These are phyloP conservation scores for Drosophila pegasa DNA, from an alignment of 2,888 invertebrate species.

Conservation along the genomic window DNA sequence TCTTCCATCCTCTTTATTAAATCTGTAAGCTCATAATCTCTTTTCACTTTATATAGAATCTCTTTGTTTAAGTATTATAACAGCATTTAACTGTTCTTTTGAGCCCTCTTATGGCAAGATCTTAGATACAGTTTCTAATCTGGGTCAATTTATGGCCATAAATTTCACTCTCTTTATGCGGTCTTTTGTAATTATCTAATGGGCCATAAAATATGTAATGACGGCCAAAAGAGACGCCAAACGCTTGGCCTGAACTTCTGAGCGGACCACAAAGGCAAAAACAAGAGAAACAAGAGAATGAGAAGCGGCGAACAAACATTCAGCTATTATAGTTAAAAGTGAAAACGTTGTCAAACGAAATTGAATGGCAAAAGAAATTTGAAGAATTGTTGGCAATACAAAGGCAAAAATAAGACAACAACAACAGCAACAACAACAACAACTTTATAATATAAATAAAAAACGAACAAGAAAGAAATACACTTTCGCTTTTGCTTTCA, in stretches of 20 bases:
- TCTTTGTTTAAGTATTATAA: background rate
- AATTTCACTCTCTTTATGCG: constrained; percentile 63
- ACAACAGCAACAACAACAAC: constrained; percentile 12
- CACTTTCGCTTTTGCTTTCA: constrained; percentile 80
- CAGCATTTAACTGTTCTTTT: constrained; percentile 10
- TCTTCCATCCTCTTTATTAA: too few species aligned
- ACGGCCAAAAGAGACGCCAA: constrained; percentile 17
- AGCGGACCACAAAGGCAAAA: constrained; percentile 12
- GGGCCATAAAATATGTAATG: constrained; percentile 35
- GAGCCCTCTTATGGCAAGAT: constrained; percentile 12
- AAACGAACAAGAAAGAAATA: constrained; percentile 66
- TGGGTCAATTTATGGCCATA: constrained; percentile 30
- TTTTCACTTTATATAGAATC: too few species aligned
- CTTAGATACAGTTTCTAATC: constrained; percentile 10
- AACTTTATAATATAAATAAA: constrained; percentile 8
- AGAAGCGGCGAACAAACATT: constrained; percentile 17
- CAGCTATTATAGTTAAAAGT: constrained; percentile 61
- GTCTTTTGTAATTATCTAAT: constrained; percentile 61
- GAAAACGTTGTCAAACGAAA: constrained; percentile 74
- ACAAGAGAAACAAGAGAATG: constrained; percentile 17
- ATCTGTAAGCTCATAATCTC: too few species aligned
- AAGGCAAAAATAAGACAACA: constrained; percentile 25
- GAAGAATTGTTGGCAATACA: constrained; percentile 69
- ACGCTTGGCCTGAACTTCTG: constrained; percentile 27
- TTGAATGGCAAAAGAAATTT: constrained; percentile 67